Conservation (phyloP, 2,888 invertebrate genomes). For the Hirtodrosophila alboralis region DNA sequence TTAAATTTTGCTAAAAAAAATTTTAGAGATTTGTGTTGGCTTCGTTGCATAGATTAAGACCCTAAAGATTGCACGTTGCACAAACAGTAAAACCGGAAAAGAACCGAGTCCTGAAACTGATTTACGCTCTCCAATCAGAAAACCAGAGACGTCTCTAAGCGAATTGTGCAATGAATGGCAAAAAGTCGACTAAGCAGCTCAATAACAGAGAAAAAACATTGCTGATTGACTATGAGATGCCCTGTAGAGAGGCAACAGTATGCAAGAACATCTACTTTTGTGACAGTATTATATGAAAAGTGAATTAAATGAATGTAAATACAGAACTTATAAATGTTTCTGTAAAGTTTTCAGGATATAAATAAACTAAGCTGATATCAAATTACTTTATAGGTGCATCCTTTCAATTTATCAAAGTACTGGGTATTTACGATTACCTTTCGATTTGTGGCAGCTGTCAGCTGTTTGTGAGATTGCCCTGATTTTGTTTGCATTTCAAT, state of each 20-base stretch:
- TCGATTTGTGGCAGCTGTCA: slow-evolving; percentile 14
- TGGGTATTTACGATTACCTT: slow-evolving; percentile 13
- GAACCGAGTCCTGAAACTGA: slow-evolving; percentile 19
- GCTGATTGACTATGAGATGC: not conserved
- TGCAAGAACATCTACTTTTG: too few relatives aligned
- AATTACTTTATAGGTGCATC: too few relatives aligned
- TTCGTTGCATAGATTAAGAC: slow-evolving; percentile 13
- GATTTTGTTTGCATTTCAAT: slow-evolving; percentile 59
- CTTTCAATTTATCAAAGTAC: not conserved
- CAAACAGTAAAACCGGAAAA: slow-evolving; percentile 28
- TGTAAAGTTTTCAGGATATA: too few relatives aligned
- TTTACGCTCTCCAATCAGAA: slow-evolving; percentile 38
- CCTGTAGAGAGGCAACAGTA: not conserved
- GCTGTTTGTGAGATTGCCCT: slow-evolving; percentile 3
- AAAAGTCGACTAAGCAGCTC: slow-evolving; percentile 26
- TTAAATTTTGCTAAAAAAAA: slow-evolving; percentile 3
- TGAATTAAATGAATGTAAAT: too few relatives aligned
- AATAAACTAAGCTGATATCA: too few relatives aligned
- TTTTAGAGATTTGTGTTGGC: slow-evolving; percentile 24
- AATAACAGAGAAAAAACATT: not conserved
- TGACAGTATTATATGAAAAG: too few relatives aligned
- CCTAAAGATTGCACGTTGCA: slow-evolving; percentile 9
- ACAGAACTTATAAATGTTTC: too few relatives aligned
- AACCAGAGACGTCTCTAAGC: slow-evolving; percentile 13
- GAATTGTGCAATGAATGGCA: slow-evolving; percentile 49